Evolutionary conservation across 2,888 invertebrate species (phyloP).

Genomic region (Pheosia gnoma): DNA sequence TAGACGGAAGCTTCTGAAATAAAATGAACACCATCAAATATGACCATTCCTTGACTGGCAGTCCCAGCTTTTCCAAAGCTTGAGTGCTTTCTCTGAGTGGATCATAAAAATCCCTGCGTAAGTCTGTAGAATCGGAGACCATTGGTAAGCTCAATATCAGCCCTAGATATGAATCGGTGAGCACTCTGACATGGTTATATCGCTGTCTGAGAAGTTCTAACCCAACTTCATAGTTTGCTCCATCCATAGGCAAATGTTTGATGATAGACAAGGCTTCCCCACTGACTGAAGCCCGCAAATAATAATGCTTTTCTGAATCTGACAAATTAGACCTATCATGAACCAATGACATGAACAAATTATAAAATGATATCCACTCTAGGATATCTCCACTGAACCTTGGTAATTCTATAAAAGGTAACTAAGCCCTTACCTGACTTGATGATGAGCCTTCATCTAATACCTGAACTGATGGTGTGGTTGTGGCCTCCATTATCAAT

Average conservation of each 20-base stretch:
- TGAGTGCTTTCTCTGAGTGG: too few species aligned
- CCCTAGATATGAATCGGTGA: too few species aligned
- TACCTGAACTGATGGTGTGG: neutral
- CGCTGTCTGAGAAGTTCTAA: neutral
- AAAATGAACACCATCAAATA: too few species aligned
- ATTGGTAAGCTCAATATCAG: too few species aligned
- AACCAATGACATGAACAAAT: slow-evolving; percentile 2
- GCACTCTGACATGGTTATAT: neutral
- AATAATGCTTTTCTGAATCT: slow-evolving; percentile 1
- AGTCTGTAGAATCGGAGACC: too few species aligned
- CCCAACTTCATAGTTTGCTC: neutral
- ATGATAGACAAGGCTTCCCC: neutral
- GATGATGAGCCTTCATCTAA: neutral
- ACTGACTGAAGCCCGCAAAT: neutral
- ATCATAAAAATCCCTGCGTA: too few species aligned
- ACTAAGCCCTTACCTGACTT: neutral
- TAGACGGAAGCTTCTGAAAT: too few species aligned
- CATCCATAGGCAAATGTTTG: neutral
- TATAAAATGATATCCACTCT: neutral
- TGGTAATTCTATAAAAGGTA: slow-evolving; percentile 1
- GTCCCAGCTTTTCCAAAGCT: too few species aligned
- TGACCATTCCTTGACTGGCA: too few species aligned
- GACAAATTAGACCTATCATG: neutral
- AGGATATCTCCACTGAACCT: neutral
- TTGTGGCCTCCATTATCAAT: neutral